Base-by-base conservation (phyloP, 2,797 vertebrate species). In the Sebastes ruberrimus region DNA sequence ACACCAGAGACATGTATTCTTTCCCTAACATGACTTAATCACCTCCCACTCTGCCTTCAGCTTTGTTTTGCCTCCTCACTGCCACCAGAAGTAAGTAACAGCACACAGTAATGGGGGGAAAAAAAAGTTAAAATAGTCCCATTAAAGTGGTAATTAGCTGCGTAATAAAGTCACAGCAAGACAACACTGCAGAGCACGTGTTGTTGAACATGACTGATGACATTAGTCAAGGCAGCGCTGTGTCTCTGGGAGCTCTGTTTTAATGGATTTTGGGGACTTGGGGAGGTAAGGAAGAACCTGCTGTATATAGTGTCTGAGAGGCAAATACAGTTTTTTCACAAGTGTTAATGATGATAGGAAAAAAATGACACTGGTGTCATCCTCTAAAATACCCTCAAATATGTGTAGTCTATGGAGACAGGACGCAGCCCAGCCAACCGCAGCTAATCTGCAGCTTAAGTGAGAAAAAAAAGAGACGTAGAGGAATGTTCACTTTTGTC, bases 191-290 rank as follows among this genome's bases (percentile, higher is more conserved):
- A 7, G 42, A 59, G 52, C 57, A 69, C 2, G 22, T 82, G 63
- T 67, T 69, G 86, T 72, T 85, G 72, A 70, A 70, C 65, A 52
- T 71, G 81, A 82, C 28, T 49, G 68, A 86, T 65, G 55, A 4
- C 67, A 52, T 59, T 18, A 78, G 28, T 52, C 3, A 4, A 59
- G 33, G 20, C 57, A 49, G 71, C 30, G 2, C 30, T 35, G 22
- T 42, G 25, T 20, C 18, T 20, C n/a, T 28, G 28, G 10, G 23
- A 74, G 56, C 53, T 64, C 25, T 10, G 10, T 25, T 13, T 28
- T 68, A 69, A 78, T 80, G 63, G 18, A 25, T 59, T 42, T 59
- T 8, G 1, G 46, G 16, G 28, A 27, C 14, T 52, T 20, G 4
- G 23, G 52, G 57, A 42, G 14, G 46, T 30, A 14, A 22, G 3